phyloP scores from a whole-genome alignment of 2,113 vertebrate species.

The cat (Felis catus) region F.catus_Fca126_mat1.0 CM031417.1:28672501-28673000 shows the following conservation, averaged over 20 bases:
- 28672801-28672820: neutral
- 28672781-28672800: neutral
- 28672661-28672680: neutral
- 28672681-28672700: neutral
- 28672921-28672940: neutral
- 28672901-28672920: neutral
- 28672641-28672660: neutral
- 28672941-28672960: neutral
- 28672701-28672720: neutral
- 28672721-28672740: neutral
- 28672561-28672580: neutral
- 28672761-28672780: neutral
- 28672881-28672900: neutral
- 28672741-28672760: neutral
- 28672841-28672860: neutral
- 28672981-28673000: neutral
- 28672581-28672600: neutral
- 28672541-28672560: neutral
- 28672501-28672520: slow-evolving; percentile 17
- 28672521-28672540: slow-evolving; percentile 5
- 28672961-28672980: neutral
- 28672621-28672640: neutral
- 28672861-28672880: neutral
- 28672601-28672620: neutral
- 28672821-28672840: neutral